Evolutionary conservation across 2,797 vertebrate genomes (phyloP).

Genomic region (Nyctibius grandis): DNA sequence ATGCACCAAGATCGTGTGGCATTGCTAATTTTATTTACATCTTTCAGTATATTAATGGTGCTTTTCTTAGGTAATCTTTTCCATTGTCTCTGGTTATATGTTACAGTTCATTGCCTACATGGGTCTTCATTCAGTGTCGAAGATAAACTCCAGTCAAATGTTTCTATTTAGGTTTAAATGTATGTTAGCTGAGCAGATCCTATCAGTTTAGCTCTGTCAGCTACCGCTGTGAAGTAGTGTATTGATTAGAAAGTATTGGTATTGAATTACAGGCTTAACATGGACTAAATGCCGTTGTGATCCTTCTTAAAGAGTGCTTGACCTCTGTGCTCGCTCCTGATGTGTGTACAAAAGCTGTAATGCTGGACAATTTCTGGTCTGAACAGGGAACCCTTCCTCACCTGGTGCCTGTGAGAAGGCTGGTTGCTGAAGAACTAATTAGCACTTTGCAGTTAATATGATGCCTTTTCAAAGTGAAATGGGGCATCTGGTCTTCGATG

Average conservation of each 20-base stretch:
- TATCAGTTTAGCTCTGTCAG: constrained; percentile 41
- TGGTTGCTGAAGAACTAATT: not conserved
- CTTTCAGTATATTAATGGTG: not conserved
- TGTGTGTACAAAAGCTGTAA: not conserved
- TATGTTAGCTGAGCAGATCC: constrained; percentile 29
- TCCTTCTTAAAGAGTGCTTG: constrained; percentile 32
- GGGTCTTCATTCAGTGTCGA: not conserved
- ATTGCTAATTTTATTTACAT: not conserved
- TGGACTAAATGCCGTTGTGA: constrained; percentile 42
- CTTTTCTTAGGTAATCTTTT: not conserved
- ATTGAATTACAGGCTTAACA: constrained; percentile 51
- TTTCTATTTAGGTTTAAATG: constrained; percentile 17
- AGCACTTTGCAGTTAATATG: not conserved
- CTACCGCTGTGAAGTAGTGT: not conserved
- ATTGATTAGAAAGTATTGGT: constrained; percentile 52
- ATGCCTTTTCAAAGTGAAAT: not conserved
- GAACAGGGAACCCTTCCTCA: not conserved
- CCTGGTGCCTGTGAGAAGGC: not conserved
- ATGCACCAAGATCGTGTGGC: not conserved
- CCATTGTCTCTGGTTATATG: not conserved
- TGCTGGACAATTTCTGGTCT: not conserved
- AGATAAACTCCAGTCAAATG: constrained; percentile 13
- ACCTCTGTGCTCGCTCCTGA: not conserved
- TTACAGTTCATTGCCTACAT: not conserved
- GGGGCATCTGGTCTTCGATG: not conserved